Conservation (phyloP, 2,888 invertebrate species). For the Drosophila stalkeri region DNA sequence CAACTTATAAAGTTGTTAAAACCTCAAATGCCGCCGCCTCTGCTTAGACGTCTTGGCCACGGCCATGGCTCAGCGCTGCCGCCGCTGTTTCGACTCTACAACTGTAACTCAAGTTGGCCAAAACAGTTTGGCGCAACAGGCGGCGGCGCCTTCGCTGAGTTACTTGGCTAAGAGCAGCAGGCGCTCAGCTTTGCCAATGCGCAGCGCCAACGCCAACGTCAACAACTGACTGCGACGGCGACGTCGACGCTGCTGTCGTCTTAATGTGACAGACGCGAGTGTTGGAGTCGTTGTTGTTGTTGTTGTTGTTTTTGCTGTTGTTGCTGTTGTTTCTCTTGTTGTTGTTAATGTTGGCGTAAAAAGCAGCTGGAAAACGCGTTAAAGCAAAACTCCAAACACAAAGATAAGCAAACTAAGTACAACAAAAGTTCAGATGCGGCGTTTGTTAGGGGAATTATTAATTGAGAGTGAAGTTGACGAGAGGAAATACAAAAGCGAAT, state of each 20-base stretch:
- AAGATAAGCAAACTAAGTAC: conserved; percentile 12
- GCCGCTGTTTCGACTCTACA: conserved; percentile 7
- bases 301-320: conserved; percentile 3
- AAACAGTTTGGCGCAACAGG: conserved; percentile 67
- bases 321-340: conserved; percentile 1
- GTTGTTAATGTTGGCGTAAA: conserved; percentile 15
- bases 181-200: conserved; percentile 64
- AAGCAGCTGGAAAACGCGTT: conserved; percentile 21
- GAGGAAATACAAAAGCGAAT: too few relatives aligned
- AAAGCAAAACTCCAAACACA: conserved; percentile 8
- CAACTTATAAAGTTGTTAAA: conserved; percentile 73
- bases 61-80: conserved; percentile 56
- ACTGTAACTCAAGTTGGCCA: conserved; percentile 36
- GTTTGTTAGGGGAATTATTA: background rate
- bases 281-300: conserved; percentile 25
- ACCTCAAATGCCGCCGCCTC: conserved; percentile 47
- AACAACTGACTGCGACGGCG: background rate
- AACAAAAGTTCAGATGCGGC: conserved; percentile 1
- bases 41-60: conserved; percentile 69
- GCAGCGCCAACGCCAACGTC: background rate
- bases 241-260: conserved; percentile 38
- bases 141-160: conserved; percentile 68
- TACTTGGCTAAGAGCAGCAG: conserved; percentile 75
- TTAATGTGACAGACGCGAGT: conserved; percentile 63
- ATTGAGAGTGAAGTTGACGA: background rate